A percentile compares a stretch with the other conserved stretches of the same genome.
Evolutionary conservation across 2,797 vertebrate species (phyloP).

Genomic region (Amphiprion clarkii): DNA sequence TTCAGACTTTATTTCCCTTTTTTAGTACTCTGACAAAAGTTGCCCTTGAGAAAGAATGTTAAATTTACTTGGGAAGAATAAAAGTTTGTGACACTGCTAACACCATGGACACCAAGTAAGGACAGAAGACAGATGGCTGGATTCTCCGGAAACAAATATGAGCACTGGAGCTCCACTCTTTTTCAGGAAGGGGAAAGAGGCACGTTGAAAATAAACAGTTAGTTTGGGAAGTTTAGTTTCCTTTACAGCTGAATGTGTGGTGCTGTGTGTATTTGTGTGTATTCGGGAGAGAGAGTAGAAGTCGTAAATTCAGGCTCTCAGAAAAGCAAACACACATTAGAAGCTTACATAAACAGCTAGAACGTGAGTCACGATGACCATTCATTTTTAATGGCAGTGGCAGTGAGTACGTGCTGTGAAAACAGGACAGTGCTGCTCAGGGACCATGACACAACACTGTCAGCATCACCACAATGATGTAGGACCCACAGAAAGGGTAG

Average conservation of each 20-base stretch:
- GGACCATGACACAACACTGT: constrained; percentile 59
- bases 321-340: constrained; percentile 58
- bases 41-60: constrained; percentile 12
- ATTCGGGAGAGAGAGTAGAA: neutral
- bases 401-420: constrained; percentile 35
- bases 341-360: constrained; percentile 65
- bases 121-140: neutral
- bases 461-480: constrained; percentile 24
- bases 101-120: neutral
- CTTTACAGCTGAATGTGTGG: constrained; percentile 22
- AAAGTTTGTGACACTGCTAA: neutral
- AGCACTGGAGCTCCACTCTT: constrained; percentile 1
- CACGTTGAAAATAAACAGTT: constrained; percentile 41
- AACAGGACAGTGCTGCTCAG: constrained; percentile 38
- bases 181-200: neutral
- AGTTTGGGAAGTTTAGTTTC: constrained; percentile 44
- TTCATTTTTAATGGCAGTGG: constrained; percentile 70
- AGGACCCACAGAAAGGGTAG: constrained; percentile 9
- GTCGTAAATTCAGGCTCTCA: constrained; percentile 44
- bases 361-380: constrained; percentile 63
- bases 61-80: neutral
- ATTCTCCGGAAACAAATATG: constrained; percentile 26
- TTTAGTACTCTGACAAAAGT: neutral
- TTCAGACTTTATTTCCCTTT: neutral
- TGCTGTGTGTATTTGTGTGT: constrained; percentile 18